Base-by-base conservation (phyloP, 2,113 vertebrate genomes). In the Aphyosemion australe region DNA sequence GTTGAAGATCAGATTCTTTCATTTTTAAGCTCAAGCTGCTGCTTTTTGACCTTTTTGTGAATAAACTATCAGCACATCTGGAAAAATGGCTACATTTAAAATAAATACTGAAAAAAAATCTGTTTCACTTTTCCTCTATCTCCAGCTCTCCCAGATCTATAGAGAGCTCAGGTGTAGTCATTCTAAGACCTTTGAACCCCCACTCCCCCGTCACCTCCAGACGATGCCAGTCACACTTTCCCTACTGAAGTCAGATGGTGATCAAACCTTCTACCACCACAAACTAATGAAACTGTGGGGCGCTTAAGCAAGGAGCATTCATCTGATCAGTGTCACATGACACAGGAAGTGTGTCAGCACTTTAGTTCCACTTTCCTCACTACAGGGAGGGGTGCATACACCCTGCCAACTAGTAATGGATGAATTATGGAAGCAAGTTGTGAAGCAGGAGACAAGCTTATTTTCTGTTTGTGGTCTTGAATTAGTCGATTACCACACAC, bases 281-380 rank as follows among this genome's bases (percentile, higher is more conserved):
- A 56, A 51, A 73, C 53, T 46, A 68, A 76, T 71, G 54, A 80
- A 71, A 79, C 65, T 58, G 73, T 79, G 58, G 67, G 65, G 76
- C 72, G 76, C 62, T 76, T 65, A 67, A 74, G 79, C 53, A 78
- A 79, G 65, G 74, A 82, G 69, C 72, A 71, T 80, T 88, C 84
- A 88, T 84, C 85, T 87, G 84, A 82, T 79, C 80, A 77, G 58
- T 65, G 76, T 89, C 87, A 89, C 85, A 90, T 90, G 87, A 84
- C 77, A 71, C 83, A 88, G 87, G 85, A 89, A 88, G 86, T 87
- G 85, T 89, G 84, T 89, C 85, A 88, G 89, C 89, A 83, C 81
- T 89, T 89, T 81, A 83, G 80, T 77, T 82, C 68, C 80, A 75
- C 64, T 87, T 83, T 74, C 79, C 59, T 84, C 8, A 34, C 78